A percentile compares a stretch with the other conserved stretches of the same genome.
These are phyloP conservation scores for Drosophila rellima DNA, from an alignment of 2,888 invertebrate genomes.

Conservation along the genomic window DNA sequence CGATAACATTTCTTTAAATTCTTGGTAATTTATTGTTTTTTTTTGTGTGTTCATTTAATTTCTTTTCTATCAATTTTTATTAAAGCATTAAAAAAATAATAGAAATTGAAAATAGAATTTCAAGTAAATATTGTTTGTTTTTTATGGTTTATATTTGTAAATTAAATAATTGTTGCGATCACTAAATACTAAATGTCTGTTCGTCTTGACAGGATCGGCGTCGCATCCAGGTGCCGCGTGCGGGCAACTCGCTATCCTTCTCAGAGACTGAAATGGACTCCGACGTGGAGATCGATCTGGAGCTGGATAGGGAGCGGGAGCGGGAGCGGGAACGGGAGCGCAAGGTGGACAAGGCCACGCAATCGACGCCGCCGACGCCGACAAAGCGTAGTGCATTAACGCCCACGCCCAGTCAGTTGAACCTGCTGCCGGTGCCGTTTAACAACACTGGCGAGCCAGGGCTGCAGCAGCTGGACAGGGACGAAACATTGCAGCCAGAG, in stretches of 20 bases:
- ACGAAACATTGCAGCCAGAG: constrained; percentile 2
- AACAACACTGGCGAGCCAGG: neutral
- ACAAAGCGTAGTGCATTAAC: constrained; percentile 38
- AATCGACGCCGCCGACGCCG: constrained; percentile 66
- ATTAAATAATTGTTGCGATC: neutral
- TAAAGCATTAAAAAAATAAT: no score
- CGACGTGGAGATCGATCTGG: constrained; percentile 86
- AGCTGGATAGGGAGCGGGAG: no score
- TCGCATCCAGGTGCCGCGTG: constrained; percentile 87
- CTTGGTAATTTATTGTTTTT: no score
- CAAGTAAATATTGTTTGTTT: no score
- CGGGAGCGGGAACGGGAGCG: no score
- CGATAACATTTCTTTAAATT: no score
- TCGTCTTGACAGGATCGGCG: constrained; percentile 85
- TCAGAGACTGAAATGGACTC: constrained; percentile 94
- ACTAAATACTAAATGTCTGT: no score
- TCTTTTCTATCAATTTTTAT: no score
- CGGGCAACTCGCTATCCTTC: constrained; percentile 92
- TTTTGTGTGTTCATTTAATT: no score
- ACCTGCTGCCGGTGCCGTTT: constrained; percentile 7
- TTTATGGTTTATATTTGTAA: neutral
- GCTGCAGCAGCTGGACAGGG: neutral
- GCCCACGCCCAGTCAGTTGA: constrained; percentile 36
- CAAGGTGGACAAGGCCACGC: constrained; percentile 65
- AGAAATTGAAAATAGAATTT: no score